These are phyloP conservation scores for Clarias pachynema DNA, from an alignment of 2,797 vertebrate genomes.

Conservation along the genomic window DNA sequence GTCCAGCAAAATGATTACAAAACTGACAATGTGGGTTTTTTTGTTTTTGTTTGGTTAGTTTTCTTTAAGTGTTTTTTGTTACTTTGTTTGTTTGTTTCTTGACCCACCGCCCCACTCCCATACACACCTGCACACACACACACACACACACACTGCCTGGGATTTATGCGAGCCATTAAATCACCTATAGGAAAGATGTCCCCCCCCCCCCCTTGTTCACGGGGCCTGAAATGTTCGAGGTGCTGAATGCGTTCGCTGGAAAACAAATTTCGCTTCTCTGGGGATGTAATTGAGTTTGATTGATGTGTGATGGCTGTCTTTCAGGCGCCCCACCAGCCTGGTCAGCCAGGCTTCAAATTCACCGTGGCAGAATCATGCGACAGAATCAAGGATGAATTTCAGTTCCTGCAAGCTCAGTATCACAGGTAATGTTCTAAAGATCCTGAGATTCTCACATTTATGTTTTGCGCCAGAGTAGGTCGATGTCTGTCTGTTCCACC, in stretches of 20 bases:
- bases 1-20: background rate
- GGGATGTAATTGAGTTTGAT: conserved; percentile 60
- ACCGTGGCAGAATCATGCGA: conserved; percentile 94
- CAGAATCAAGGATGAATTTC: conserved; percentile 96
- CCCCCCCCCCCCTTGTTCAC: background rate
- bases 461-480: too few relatives aligned
- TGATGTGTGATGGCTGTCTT: conserved; percentile 62
- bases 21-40: background rate
- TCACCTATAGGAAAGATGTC: conserved; percentile 46
- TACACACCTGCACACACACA: too few relatives aligned
- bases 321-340: conserved; percentile 92
- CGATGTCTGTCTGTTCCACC: too few relatives aligned
- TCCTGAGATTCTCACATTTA: conserved; percentile 29
- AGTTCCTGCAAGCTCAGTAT: conserved; percentile 95
- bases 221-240: conserved; percentile 32
- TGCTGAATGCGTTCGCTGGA: conserved; percentile 57
- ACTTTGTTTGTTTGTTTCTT: background rate
- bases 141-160: background rate
- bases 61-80: background rate
- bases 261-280: conserved; percentile 55
- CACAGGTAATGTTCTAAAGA: conserved; percentile 83
- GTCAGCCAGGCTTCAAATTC: conserved; percentile 95
- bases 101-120: conserved; percentile 31
- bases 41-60: background rate
- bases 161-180: conserved; percentile 50